These are phyloP conservation scores for Himalopsyche phryganea DNA, from an alignment of 1,140 invertebrate species.

Conservation along the genomic window DNA sequence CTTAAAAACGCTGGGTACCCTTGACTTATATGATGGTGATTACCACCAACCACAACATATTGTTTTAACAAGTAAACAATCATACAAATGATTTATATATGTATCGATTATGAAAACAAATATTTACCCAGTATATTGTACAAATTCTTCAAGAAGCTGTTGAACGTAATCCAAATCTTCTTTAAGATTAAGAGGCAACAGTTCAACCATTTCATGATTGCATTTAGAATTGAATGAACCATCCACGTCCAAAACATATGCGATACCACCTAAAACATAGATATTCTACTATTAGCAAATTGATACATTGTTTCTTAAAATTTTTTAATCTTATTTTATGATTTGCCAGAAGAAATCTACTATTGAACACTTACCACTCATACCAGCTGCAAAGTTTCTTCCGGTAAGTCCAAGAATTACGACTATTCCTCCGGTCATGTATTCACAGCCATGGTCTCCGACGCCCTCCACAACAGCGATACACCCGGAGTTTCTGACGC, in stretches of 20 bases:
- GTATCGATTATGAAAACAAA: too few relatives aligned
- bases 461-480: constrained; percentile 78
- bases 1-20: too few relatives aligned
- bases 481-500: constrained; percentile 95
- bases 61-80: too few relatives aligned
- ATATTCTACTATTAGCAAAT: neutral
- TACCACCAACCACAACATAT: too few relatives aligned
- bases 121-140: constrained; percentile 73
- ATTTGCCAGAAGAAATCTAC: too few relatives aligned
- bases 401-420: constrained; percentile 93
- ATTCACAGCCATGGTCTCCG: constrained; percentile 99
- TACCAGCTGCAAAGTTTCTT: constrained; percentile 97
- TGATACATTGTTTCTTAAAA: too few relatives aligned
- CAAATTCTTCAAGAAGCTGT: constrained; percentile 80
- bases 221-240: constrained; percentile 82
- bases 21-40: too few relatives aligned
- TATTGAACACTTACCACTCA: constrained; percentile 65
- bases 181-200: constrained; percentile 72
- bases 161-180: constrained; percentile 83
- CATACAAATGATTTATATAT: too few relatives aligned
- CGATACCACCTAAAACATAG: constrained; percentile 74
- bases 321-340: too few relatives aligned
- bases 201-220: constrained; percentile 87
- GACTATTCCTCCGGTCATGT: constrained; percentile 95
- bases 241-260: constrained; percentile 91